Percentiles rank a stretch among this genome's conserved stretches.
Conservation (phyloP, 2,113 vertebrate species). For the Danionella cerebrum region DNA sequence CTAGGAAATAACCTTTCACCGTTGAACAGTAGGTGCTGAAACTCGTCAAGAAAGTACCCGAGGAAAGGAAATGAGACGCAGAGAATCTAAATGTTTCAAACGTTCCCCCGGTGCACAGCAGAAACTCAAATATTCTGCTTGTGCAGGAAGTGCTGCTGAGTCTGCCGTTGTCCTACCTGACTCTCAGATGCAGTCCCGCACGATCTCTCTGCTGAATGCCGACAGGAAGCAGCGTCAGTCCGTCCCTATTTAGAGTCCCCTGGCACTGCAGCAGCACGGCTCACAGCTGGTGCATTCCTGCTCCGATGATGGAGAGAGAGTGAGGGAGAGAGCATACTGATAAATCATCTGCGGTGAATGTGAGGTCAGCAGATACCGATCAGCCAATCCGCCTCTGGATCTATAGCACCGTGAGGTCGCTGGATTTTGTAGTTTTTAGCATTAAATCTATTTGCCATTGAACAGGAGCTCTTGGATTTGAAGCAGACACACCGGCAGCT, state of each 20-base stretch:
- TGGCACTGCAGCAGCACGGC: slow-evolving; percentile 50
- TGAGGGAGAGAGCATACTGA: slow-evolving; percentile 5
- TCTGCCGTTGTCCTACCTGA: slow-evolving; percentile 23
- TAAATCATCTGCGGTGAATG: slow-evolving; percentile 8
- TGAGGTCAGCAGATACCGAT: slow-evolving; percentile 17
- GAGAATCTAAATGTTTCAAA: too few relatives aligned
- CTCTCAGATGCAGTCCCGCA: slow-evolving; percentile 20
- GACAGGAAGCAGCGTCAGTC: slow-evolving; percentile 59
- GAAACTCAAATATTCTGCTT: too few relatives aligned
- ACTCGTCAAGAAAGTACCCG: too few relatives aligned
- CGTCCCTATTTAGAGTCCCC: slow-evolving; percentile 66
- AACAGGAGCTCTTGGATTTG: not conserved
- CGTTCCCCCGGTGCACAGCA: too few relatives aligned
- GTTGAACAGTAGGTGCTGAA: too few relatives aligned
- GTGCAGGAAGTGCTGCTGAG: too few relatives aligned
- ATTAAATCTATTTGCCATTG: not conserved
- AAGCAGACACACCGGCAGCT: not conserved
- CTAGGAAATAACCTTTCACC: too few relatives aligned
- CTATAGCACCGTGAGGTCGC: not conserved
- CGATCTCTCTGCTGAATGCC: slow-evolving; percentile 40
- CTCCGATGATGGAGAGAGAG: slow-evolving; percentile 13
- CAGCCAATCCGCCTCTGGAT: not conserved
- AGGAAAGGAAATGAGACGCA: too few relatives aligned
- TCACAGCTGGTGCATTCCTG: slow-evolving; percentile 52
- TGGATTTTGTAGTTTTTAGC: not conserved